Percentiles rank a stretch among this genome's conserved stretches.
These are phyloP conservation scores for Macrosiphum euphorbiae DNA, from an alignment of 2,888 invertebrate genomes.

Conservation along the genomic window DNA sequence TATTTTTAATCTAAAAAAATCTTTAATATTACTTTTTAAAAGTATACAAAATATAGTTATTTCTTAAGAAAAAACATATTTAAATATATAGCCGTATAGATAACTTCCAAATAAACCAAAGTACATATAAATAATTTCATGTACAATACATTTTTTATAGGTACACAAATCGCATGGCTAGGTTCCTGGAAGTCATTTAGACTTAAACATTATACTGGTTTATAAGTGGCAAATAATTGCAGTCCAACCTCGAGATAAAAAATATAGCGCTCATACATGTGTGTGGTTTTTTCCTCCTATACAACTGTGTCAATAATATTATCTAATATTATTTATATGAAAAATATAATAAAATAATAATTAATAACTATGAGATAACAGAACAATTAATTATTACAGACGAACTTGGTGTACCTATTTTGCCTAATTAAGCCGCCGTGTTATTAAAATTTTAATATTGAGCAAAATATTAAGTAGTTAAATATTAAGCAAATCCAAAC, in stretches of 20 bases:
- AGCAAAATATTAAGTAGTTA: no score
- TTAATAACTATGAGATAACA: background rate
- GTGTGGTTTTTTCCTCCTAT: background rate
- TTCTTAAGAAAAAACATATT: background rate
- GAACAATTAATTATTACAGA: background rate
- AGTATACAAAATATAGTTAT: background rate
- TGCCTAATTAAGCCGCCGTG: background rate
- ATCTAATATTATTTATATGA: background rate
- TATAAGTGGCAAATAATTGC: background rate
- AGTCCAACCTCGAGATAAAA: background rate
- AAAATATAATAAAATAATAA: background rate
- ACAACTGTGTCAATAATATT: background rate
- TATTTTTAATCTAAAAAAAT: background rate
- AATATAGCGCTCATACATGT: background rate
- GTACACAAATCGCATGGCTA: background rate
- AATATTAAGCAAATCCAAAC: background rate
- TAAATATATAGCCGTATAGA: background rate
- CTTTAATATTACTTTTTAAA: background rate
- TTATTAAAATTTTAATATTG: background rate
- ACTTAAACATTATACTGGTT: background rate
- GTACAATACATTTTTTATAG: background rate
- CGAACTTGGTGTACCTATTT: background rate
- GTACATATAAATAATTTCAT: background rate
- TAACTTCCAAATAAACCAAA: background rate
- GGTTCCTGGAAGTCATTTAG: background rate